Evolutionary conservation across 2,888 invertebrate species (phyloP).

Genomic region (Anagyrus pseudococci): DNA sequence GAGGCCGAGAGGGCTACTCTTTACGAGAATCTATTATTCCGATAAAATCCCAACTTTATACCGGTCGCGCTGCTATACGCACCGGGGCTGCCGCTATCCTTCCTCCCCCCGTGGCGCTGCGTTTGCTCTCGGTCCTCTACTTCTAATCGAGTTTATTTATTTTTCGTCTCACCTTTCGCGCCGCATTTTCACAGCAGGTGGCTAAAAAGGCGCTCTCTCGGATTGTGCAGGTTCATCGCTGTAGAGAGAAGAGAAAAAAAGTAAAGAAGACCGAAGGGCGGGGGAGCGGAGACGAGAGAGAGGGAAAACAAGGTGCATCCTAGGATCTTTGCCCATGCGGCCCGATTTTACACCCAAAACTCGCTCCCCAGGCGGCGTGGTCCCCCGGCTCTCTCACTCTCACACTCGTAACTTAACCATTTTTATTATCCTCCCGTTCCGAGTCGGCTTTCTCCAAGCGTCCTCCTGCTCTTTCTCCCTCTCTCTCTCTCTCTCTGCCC

Average conservation of each 20-base stretch:
- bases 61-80: neutral
- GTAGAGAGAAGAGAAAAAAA: no score
- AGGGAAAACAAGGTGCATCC: neutral
- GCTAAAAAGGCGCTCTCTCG: constrained; percentile 15
- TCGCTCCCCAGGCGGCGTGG: no score
- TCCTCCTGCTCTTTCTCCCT: neutral
- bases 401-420: no score
- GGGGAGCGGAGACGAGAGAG: constrained; percentile 8
- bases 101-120: no score
- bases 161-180: constrained; percentile 28
- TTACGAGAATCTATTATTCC: neutral
- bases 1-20: neutral
- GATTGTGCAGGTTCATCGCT: constrained; percentile 30
- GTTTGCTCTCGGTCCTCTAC: constrained; percentile 13
- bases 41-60: constrained; percentile 17
- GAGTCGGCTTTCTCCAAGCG: neutral
- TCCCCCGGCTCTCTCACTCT: no score
- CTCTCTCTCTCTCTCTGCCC: constrained; percentile 1
- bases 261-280: neutral
- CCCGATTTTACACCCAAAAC: no score
- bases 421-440: constrained; percentile 21
- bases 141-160: constrained; percentile 28
- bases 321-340: no score
- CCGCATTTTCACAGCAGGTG: constrained; percentile 35
- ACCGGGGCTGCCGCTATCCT: no score